Conservation (phyloP, 2,113 vertebrate species). For the Panurus biarmicus region DNA sequence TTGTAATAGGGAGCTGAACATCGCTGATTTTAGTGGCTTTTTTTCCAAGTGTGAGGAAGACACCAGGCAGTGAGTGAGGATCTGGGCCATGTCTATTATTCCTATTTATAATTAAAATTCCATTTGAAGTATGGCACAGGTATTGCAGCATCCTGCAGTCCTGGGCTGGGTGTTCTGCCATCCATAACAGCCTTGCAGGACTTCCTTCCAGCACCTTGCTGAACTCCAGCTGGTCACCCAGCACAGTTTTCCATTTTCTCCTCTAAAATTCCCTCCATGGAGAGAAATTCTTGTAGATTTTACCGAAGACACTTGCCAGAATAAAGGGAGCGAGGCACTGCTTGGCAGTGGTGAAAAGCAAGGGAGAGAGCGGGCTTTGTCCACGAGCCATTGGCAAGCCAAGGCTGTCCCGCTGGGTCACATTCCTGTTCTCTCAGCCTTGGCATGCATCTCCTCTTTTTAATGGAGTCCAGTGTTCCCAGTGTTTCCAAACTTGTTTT, state of each 20-base stretch:
- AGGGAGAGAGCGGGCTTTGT: not conserved
- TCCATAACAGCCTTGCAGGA: fast-evolving
- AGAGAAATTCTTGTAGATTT: not conserved
- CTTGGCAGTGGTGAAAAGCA: not conserved
- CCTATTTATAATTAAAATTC: not conserved
- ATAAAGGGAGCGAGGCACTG: not conserved
- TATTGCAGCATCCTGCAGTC: not conserved
- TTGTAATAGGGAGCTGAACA: not conserved
- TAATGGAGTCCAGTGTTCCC: conserved; percentile 24
- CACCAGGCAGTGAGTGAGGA: not conserved
- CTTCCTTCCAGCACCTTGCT: not conserved
- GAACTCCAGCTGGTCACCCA: not conserved
- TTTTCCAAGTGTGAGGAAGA: not conserved
- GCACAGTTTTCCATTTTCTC: not conserved
- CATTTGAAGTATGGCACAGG: not conserved
- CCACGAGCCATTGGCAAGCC: not conserved
- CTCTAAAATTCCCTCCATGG: not conserved
- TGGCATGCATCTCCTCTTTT: not conserved
- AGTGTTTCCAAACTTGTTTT: not conserved
- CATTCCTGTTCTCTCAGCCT: not conserved
- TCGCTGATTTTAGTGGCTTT: not conserved
- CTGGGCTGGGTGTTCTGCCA: not conserved
- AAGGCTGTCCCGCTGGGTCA: not conserved
- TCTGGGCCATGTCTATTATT: not conserved
- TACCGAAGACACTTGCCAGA: not conserved